phyloP scores from a whole-genome alignment of 2,797 vertebrate genomes.

The Enoplosus armatus region DNA sequence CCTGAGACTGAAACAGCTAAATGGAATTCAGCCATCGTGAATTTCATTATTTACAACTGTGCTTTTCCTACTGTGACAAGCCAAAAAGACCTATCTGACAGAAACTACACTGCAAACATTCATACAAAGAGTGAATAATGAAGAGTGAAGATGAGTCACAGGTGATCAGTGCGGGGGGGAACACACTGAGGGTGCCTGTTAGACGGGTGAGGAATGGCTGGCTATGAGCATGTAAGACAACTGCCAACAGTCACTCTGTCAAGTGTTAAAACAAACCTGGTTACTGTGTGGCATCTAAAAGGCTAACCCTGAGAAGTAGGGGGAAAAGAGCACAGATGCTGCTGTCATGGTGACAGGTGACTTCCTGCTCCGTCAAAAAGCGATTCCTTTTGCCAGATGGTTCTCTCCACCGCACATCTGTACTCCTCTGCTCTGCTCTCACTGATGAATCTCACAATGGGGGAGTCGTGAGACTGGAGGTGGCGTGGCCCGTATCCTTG shows the following conservation, averaged over 20 bases:
- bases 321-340: conserved; percentile 12
- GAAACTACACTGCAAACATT: no score
- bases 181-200: no score
- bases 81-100: no score
- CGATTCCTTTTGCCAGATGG: conserved; percentile 43
- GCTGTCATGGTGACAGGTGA: conserved; percentile 20
- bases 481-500: neutral
- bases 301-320: neutral
- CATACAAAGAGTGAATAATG: no score
- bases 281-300: neutral
- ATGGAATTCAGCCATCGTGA: no score
- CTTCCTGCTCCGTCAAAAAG: conserved; percentile 1
- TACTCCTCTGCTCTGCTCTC: neutral
- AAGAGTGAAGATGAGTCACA: no score
- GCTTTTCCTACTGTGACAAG: no score
- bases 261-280: neutral
- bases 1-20: no score
- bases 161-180: no score
- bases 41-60: no score
- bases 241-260: neutral
- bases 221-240: neutral
- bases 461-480: conserved; percentile 26
- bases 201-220: no score
- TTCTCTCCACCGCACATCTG: conserved; percentile 38
- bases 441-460: neutral